Evolutionary conservation across 2,113 vertebrate genomes (phyloP), one percentile per base, ranked within the genome.

Genomic region (Lampris megalopsis): DNA sequence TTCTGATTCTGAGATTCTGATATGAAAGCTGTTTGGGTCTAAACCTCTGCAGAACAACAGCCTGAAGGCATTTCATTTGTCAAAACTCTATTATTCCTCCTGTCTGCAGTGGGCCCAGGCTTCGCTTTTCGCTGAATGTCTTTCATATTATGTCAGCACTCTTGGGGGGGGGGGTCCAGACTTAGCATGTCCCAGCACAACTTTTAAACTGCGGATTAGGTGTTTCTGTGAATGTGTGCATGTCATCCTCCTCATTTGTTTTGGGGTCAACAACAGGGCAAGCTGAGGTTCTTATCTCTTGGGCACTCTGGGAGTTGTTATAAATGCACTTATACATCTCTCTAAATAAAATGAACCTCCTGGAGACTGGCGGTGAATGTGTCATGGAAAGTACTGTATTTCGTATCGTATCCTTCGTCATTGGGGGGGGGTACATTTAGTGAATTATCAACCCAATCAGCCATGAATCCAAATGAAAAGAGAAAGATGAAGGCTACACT

Each of bases 81-180:
- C 41, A 57, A 57, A 59, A 3, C 6, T 24, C 62, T 9, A 48
- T 9, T 47, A 24, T 48, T 63, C 8, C 56, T 37, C 43, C n/a
- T 35, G 53, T 42, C 4, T 3, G 59, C 54, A 6, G 62, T 1
- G n/a, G 60, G 70, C 70, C 63, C 38, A 1, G 1, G 58, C 67
- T 72, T 77, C 41, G 75, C 24, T 82, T 79, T 73, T 13, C 13
- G 52, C 49, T 64, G 41, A 52, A 61, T 63, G n/a, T 52, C 68
- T 75, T 83, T 85, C 13, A 56, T 61, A 56, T 75, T 61, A 57
- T 35, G 47, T 89, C 85, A 86, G 74, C 85, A 77, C 66, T 75
- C 66, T 57, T 62, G 67, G 24, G 72, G 56, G 9, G 66, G 68
- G 70, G 10, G 48, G 24, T 56, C 10, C 11, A 64, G 50, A 68